phyloP scores from a whole-genome alignment of 2,113 vertebrate genomes.

The Eurypyga helias region DNA sequence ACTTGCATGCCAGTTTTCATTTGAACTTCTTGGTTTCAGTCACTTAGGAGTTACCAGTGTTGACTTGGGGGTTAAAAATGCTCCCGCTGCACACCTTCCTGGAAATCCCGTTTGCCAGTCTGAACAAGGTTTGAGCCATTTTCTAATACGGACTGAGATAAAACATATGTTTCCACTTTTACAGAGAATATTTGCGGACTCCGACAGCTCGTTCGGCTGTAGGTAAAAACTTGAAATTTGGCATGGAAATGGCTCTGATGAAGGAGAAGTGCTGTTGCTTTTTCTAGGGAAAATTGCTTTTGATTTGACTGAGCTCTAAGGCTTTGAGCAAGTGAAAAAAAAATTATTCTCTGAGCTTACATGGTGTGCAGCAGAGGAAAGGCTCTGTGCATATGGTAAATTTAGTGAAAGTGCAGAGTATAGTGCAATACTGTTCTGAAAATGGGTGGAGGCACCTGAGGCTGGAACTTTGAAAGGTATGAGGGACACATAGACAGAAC shows the following conservation, averaged over 20 bases:
- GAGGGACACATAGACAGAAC: neutral
- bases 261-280: conserved; percentile 14
- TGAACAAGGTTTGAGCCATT: neutral
- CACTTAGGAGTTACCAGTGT: neutral
- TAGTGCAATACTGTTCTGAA: neutral
- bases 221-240: conserved; percentile 42
- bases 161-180: neutral
- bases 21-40: neutral
- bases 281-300: conserved; percentile 22
- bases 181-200: neutral
- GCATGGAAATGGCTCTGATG: conserved; percentile 4
- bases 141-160: neutral
- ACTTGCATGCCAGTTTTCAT: neutral
- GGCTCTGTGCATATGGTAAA: neutral
- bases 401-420: neutral
- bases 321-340: neutral
- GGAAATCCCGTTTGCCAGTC: neutral
- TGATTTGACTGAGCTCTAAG: neutral
- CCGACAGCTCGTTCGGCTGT: neutral
- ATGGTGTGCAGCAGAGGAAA: neutral
- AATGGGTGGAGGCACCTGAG: neutral
- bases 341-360: neutral
- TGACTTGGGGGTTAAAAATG: neutral
- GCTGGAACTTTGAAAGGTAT: neutral
- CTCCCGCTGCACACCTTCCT: neutral